Percentiles rank a stretch among this genome's conserved stretches.
These are phyloP conservation scores for Caenorhabditis afra DNA, from an alignment of 2,888 invertebrate genomes.

Conservation along the genomic window DNA sequence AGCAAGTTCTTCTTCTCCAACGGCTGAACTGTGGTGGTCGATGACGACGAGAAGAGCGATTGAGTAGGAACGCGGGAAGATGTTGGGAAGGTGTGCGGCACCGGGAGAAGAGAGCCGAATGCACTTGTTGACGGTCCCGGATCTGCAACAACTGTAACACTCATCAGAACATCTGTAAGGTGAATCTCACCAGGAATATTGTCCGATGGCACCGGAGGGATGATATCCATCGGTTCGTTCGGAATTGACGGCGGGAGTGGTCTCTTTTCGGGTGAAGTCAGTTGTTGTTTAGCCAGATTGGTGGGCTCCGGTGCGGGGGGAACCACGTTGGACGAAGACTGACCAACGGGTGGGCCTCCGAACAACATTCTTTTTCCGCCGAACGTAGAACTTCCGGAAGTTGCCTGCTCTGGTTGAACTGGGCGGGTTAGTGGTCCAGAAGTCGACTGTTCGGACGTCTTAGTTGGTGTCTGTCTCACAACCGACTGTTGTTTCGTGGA, in stretches of 20 bases:
- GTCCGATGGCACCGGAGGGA: slow-evolving; percentile 59
- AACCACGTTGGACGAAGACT: slow-evolving; percentile 20
- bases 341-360: slow-evolving; percentile 3
- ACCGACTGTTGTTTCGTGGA: neutral
- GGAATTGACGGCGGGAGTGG: slow-evolving; percentile 45
- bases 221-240: slow-evolving; percentile 49
- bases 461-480: slow-evolving; percentile 17
- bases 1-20: slow-evolving; percentile 45
- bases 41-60: slow-evolving; percentile 47
- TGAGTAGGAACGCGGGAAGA: slow-evolving; percentile 55
- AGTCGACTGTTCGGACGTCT: slow-evolving; percentile 1
- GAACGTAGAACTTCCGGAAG: neutral
- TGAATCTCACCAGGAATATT: slow-evolving; percentile 43
- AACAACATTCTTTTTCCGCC: neutral
- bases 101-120: slow-evolving; percentile 28
- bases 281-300: slow-evolving; percentile 3
- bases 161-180: neutral
- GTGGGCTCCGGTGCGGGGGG: slow-evolving; percentile 47
- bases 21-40: slow-evolving; percentile 34
- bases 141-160: slow-evolving; percentile 34
- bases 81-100: slow-evolving; percentile 49
- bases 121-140: slow-evolving; percentile 47
- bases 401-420: slow-evolving; percentile 25
- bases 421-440: neutral
- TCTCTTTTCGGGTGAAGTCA: slow-evolving; percentile 13